Conservation (phyloP, 2,113 vertebrate species). For the Vanacampus margaritifer region DNA sequence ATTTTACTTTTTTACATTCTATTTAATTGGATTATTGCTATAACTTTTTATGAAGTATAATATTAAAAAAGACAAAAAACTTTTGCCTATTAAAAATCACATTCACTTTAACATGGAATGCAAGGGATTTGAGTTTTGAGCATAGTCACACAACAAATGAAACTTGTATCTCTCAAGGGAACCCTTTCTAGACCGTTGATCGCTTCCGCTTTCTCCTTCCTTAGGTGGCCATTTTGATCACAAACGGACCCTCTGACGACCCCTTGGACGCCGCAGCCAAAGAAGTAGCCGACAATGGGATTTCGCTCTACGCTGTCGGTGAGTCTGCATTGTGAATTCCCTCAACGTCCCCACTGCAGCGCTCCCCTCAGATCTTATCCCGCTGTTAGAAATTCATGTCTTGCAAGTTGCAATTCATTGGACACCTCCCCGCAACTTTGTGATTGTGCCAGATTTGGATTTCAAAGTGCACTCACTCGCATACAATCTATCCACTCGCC, state of each 20-base stretch:
- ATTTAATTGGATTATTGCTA: no score
- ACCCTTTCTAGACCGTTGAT: not conserved
- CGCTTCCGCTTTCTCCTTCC: not conserved
- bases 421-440: constrained; percentile 26
- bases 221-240: constrained; percentile 80
- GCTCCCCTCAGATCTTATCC: constrained; percentile 44
- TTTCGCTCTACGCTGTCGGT: constrained; percentile 85
- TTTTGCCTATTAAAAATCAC: no score
- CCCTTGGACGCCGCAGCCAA: constrained; percentile 64
- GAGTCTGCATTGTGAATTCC: constrained; percentile 53
- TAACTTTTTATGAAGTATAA: no score
- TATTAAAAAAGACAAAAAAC: no score
- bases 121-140: no score
- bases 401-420: constrained; percentile 49
- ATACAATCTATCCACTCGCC: not conserved
- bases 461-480: not conserved
- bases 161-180: not conserved
- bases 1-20: no score
- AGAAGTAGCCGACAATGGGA: constrained; percentile 71
- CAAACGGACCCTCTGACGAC: constrained; percentile 77
- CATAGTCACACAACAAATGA: not conserved
- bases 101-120: no score
- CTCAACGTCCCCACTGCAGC: constrained; percentile 38
- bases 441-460: constrained; percentile 14
- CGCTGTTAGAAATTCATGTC: constrained; percentile 48